Conservation (phyloP, 1,140 invertebrate genomes). For the Zaprionus davidi region DNA sequence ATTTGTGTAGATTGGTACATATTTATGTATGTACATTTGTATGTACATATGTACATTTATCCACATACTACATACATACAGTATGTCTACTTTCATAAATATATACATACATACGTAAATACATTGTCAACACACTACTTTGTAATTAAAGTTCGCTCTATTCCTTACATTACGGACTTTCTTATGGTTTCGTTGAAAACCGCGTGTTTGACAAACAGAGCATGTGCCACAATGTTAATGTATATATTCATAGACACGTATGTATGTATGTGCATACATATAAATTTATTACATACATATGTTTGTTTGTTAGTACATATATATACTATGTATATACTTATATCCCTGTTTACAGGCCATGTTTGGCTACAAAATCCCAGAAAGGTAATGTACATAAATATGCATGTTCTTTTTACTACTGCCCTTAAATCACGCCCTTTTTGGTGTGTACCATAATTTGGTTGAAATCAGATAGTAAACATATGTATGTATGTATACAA, state of each 20-base stretch:
- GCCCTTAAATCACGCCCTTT: no score
- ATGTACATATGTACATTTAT: conserved; percentile 7
- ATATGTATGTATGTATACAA: no score
- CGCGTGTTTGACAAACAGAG: conserved; percentile 67
- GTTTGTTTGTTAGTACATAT: no score
- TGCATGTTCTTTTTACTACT: not conserved
- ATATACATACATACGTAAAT: not conserved
- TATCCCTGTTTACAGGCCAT: not conserved
- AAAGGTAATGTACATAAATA: not conserved
- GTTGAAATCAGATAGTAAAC: no score
- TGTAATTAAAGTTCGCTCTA: conserved; percentile 38
- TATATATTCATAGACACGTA: not conserved
- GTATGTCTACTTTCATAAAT: not conserved
- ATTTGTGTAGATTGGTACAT: not conserved
- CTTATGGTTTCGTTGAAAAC: conserved; percentile 72
- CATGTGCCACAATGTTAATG: conserved; percentile 23
- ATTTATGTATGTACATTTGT: not conserved
- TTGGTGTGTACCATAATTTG: no score
- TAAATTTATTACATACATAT: not conserved
- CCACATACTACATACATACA: not conserved
- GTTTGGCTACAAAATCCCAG: no score
- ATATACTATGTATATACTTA: not conserved
- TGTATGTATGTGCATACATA: not conserved
- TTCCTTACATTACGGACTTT: conserved; percentile 71
- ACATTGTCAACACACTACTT: conserved; percentile 20